Percentiles rank a stretch among this genome's conserved stretches.
These are phyloP conservation scores for Drosophila murphyi DNA, from an alignment of 1,140 invertebrate genomes.

Conservation along the genomic window DNA sequence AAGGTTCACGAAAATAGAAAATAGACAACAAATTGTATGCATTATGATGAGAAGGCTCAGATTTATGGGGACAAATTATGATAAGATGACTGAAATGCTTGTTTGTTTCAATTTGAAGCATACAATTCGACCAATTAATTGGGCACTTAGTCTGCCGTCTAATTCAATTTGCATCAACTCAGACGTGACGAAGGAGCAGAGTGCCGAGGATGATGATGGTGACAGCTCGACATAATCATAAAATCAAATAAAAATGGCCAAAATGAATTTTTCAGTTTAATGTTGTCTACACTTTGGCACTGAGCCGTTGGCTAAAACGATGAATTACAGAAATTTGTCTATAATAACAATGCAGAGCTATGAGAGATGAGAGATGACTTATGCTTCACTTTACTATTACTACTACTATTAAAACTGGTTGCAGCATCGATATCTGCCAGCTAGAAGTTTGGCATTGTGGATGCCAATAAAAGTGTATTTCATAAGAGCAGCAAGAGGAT, in stretches of 20 bases:
- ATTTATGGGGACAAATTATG: slow-evolving; percentile 13
- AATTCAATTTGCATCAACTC: too few relatives aligned
- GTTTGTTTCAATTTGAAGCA: slow-evolving; percentile 29
- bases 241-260: slow-evolving; percentile 21
- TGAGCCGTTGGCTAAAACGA: background rate
- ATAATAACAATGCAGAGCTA: slow-evolving; percentile 15
- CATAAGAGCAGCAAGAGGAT: slow-evolving; percentile 72
- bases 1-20: slow-evolving; percentile 9
- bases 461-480: slow-evolving; percentile 47
- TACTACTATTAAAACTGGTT: slow-evolving; percentile 13
- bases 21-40: background rate
- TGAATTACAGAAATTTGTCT: background rate
- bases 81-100: slow-evolving; percentile 21
- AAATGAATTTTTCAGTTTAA: slow-evolving; percentile 24
- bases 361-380: slow-evolving; percentile 57
- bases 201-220: background rate
- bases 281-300: slow-evolving; percentile 8
- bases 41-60: background rate
- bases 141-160: slow-evolving; percentile 17
- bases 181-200: slow-evolving; percentile 6
- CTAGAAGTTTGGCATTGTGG: background rate
- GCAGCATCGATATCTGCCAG: background rate
- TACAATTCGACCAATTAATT: slow-evolving; percentile 35
- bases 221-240: slow-evolving; percentile 16
- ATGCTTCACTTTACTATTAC: slow-evolving; percentile 26